Base-by-base conservation (phyloP, 2,888 invertebrate genomes). In the Catocala nupta region DNA sequence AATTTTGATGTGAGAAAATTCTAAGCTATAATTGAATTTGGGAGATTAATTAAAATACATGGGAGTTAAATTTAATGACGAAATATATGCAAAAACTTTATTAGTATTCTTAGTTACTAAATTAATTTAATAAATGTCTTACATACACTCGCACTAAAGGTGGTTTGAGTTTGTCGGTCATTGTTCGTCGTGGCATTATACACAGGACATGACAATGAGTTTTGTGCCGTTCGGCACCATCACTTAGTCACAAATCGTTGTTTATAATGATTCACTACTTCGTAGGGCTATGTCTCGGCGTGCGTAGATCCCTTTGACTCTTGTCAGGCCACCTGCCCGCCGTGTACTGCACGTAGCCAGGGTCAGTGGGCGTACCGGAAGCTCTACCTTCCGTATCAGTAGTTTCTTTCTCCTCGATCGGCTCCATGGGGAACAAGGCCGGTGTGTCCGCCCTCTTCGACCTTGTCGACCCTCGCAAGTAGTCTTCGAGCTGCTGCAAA, bases 281-380 rank as follows among this genome's bases (percentile, higher is more conserved):
- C 10, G 94, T 94, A 4, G 95, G 95, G 80, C 95, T 95, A 66
- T 95, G 95, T 70, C 95, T 82, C 0, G 96, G 96, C 1, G 96
- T 96, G 73, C 95, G 94, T 7, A 94, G 81, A 77, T 93, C 95
- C 34, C 93, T 64, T 36, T 71, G 55, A 10, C 43, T 78, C 55
- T 91, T 93, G 50, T 94, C 94, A 0, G 95, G 95, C 97, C 97
- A 97, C 74, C 96, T 95, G 68, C 95, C 96, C 0, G 96, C 97
- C 0, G 96, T 95, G 81, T 96, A 96, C 78, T 96, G 96, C 1
- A 97, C 97, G 77, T 95, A 97, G 4, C 97, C 97, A 0, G 96
- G 96, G 84, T 97, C 96, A 0, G 95, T 96, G 0, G 97, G 96
- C 0, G 96, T 95, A n/a, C 96, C 96, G 0, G 95, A 95, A 0